phyloP scores from a whole-genome alignment of 2,113 vertebrate genomes.

The Diadophis punctatus region DNA sequence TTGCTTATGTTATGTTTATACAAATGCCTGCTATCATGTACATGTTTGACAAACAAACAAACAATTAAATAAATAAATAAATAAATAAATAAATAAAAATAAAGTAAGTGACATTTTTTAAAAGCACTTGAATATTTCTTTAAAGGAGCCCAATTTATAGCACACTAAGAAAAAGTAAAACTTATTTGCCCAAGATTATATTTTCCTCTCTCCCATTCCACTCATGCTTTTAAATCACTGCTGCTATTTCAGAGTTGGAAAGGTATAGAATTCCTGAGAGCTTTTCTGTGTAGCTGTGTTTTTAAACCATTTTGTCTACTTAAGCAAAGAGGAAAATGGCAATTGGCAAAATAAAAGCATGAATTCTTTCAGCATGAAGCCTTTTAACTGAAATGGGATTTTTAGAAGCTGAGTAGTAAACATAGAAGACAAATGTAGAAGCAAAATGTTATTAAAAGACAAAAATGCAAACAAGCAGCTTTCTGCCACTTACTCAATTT shows the following conservation, averaged over 20 bases:
- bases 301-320: constrained; percentile 26
- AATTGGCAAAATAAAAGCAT: constrained; percentile 14
- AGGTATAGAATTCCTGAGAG: constrained; percentile 26
- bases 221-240: constrained; percentile 1
- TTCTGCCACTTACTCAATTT: background rate
- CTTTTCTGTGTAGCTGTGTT: constrained; percentile 16
- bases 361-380: constrained; percentile 31
- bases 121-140: background rate
- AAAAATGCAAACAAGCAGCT: constrained; percentile 29
- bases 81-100: too few relatives aligned
- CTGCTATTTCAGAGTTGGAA: constrained; percentile 32
- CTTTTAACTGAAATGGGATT: constrained; percentile 27
- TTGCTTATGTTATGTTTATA: too few relatives aligned
- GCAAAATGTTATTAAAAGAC: background rate
- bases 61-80: too few relatives aligned
- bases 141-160: background rate
- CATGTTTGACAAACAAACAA: too few relatives aligned
- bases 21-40: too few relatives aligned
- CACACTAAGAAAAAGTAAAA: background rate
- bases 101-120: background rate
- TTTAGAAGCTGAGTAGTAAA: constrained; percentile 21
- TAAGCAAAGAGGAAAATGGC: background rate
- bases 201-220: background rate
- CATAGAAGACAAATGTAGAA: background rate
- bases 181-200: background rate